A percentile compares a stretch with the other conserved stretches of the same genome.
Conservation (phyloP, 2,113 vertebrate genomes). For the Actenoides hombroni region DNA sequence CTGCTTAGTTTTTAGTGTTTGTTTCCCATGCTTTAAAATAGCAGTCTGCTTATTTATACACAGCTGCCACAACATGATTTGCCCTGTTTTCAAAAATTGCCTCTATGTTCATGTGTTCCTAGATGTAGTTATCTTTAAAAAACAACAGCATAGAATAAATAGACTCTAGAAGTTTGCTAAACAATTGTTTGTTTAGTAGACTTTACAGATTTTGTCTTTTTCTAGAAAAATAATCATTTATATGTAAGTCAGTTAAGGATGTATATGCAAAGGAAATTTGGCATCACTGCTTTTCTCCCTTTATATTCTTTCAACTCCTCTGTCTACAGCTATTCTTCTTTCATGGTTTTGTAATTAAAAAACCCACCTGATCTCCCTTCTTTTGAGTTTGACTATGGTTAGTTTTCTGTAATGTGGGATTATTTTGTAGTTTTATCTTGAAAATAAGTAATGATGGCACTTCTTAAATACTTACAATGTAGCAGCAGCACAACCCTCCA, state of each 20-base stretch:
- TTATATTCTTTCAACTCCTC: neutral
- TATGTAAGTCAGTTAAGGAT: neutral
- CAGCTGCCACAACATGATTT: neutral
- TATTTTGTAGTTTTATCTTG: neutral
- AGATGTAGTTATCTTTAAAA: neutral
- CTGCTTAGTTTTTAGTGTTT: neutral
- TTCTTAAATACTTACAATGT: neutral
- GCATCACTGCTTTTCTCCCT: neutral
- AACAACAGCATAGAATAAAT: neutral
- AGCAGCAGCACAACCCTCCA: neutral
- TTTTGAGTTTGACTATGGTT: neutral
- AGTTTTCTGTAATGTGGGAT: neutral
- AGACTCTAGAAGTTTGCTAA: neutral
- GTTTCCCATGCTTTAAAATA: neutral
- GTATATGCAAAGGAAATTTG: neutral
- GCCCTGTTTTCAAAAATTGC: neutral
- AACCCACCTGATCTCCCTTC: accelerated
- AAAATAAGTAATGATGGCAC: neutral
- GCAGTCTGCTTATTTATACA: neutral
- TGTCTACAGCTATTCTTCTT: neutral
- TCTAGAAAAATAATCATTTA: neutral
- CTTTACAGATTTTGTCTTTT: neutral
- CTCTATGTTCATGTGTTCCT: neutral
- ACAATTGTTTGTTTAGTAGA: neutral
- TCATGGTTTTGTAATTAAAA: neutral